Percentiles rank a stretch among this genome's conserved stretches.
Evolutionary conservation across 2,113 vertebrate species (phyloP).

Genomic region (Merops nubicus): DNA sequence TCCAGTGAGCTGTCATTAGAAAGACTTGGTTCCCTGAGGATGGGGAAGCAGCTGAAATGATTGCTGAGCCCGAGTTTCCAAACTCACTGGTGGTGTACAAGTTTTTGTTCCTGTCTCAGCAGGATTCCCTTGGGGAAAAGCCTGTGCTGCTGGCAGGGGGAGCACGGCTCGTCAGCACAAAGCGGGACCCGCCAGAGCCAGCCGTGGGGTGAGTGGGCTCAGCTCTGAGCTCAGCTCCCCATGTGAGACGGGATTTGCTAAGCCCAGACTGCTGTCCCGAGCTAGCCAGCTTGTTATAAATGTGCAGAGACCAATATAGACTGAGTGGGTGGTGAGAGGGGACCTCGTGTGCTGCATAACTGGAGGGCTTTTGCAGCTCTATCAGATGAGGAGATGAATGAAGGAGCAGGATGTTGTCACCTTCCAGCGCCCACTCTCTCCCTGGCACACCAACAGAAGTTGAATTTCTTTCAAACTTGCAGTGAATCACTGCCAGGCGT

Average conservation of each 20-base stretch:
- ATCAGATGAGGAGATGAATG: constrained; percentile 22
- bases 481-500: neutral
- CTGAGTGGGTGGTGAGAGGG: neutral
- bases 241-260: neutral
- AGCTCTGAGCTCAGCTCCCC: neutral
- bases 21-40: neutral
- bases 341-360: neutral
- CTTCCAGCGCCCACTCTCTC: constrained; percentile 2
- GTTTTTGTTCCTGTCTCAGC: neutral
- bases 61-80: fast-evolving
- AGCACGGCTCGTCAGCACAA: fast-evolving
- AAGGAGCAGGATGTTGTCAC: constrained; percentile 26
- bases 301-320: neutral
- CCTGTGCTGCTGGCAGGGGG: neutral
- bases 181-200: fast-evolving
- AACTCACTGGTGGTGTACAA: fast-evolving
- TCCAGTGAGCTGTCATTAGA: fast-evolving
- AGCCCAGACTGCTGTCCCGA: neutral
- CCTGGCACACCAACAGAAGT: neutral
- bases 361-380: neutral
- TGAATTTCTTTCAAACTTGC: neutral
- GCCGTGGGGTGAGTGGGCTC: fast-evolving
- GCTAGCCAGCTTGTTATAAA: neutral
- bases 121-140: neutral
- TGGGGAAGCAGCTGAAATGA: fast-evolving